Base-by-base conservation (phyloP, 2,888 invertebrate species). In the Pachliopta kotzebuea region DNA sequence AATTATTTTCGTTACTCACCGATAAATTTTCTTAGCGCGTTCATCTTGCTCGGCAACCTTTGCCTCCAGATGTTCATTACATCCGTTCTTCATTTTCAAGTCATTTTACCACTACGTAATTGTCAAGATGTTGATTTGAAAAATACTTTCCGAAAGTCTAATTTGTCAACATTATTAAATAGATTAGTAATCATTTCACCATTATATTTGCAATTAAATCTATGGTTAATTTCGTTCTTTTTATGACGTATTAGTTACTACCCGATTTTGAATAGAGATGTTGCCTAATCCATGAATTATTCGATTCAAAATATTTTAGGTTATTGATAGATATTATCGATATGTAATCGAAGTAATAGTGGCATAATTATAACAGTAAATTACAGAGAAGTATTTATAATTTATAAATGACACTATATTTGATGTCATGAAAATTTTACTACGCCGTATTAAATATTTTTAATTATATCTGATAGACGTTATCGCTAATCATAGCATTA, bases 41-140 rank as follows among this genome's bases (percentile, higher is more conserved):
- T 92, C 92, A 77, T 79, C 78, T 74, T 88, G 88, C 74, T 92
- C 92, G 68, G 80, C 81, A 78, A 82, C 77, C 83, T 88, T 89
- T 77, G 86, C 84, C 79, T 89, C 90, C 75, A 84, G 81, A 81
- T 80, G 79, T 78, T 89, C 90, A 77, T 80, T 80, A 74, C 78
- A 79, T 78, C 79, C 87, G 83, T 85, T 88, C 84, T 85, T 90
- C 92, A 91, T 91, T 84, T 88, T 92, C 90, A 92, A 87, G 91
- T 83, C 92, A 92, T 92, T 84, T 84, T 89, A 81, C 67, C 65
- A 83, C 84, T 88, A 80, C 68, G 64, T 74, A 80, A 81, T 83
- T 80, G 82, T 88, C 85, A 90, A 85, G 85, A 85, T 76, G 75
- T 84, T 77, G 78, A 80, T 81, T 74, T 73, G 62, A 80, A 78